These are phyloP conservation scores for Sericinus montela DNA, from an alignment of 2,888 invertebrate species.

Conservation along the genomic window DNA sequence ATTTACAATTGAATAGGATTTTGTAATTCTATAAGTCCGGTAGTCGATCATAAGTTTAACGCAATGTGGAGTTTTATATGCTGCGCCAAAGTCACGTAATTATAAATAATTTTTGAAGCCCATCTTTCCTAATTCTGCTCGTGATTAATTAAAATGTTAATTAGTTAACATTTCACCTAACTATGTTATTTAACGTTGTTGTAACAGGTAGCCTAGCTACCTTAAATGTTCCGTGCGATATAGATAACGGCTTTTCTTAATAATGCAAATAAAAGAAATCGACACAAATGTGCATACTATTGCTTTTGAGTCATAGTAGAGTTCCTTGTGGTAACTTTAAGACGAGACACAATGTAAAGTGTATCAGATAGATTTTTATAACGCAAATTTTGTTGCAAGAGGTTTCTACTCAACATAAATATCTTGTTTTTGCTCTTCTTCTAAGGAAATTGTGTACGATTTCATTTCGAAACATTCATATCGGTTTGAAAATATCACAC, in stretches of 20 bases:
- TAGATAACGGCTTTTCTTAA: neutral
- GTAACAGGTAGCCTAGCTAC: conserved; percentile 5
- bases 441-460: neutral
- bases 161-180: too few relatives aligned
- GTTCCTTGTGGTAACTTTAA: too few relatives aligned
- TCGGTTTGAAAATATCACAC: conserved; percentile 15
- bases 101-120: neutral
- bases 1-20: too few relatives aligned
- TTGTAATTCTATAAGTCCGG: too few relatives aligned
- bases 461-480: conserved; percentile 3
- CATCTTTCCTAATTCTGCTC: conserved; percentile 3
- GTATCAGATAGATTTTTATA: too few relatives aligned
- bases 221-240: conserved; percentile 2
- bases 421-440: too few relatives aligned
- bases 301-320: too few relatives aligned
- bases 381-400: too few relatives aligned
- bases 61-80: neutral
- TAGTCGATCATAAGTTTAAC: too few relatives aligned
- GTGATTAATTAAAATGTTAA: conserved; percentile 11
- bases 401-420: too few relatives aligned
- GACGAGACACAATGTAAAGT: too few relatives aligned
- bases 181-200: conserved; percentile 1
- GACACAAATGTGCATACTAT: too few relatives aligned
- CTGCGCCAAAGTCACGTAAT: conserved; percentile 2
- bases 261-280: neutral